Evolutionary conservation across 2,888 invertebrate species (phyloP), one percentile per base, ranked within the genome.

Genomic region (Siphonodentalium dalli): DNA sequence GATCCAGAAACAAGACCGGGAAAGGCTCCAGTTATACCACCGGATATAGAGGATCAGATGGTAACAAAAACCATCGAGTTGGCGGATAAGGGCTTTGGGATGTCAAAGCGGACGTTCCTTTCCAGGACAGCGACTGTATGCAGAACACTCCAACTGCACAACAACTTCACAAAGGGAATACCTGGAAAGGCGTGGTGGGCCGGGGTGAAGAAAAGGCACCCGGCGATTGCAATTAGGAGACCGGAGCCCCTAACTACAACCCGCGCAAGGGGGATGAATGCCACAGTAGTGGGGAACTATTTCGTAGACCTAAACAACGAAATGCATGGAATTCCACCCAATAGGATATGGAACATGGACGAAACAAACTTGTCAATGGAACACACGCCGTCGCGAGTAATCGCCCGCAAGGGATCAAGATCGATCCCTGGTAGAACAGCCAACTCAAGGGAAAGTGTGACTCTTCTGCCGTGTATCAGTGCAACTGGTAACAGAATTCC

Each of bases 311-410:
- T 47, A 24, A 23, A 18, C 2, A 28, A 18, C 6, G 23, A n/a
- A 9, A 8, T 47, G 3, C 20, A 11, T 13, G 21, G 23, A 9
- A 23, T 47, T 2, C 29, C 28, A 23, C 39, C 38, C 3, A 13
- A 28, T 7, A n/a, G 5, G 18, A 47, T 47, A n/a, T 47, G 47
- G 47, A 47, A 47, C 29, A 38, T 38, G 38, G 38, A 47, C 24
- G 35, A 46, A 37, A 46, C 46, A 15, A 28, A 20, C 13, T 37
- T n/a, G 20, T 23, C 27, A 4, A 28, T 47, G 37, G 37, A 45
- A n/a, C 37, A 45, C 27, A 35, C 13, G 27, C 45, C 45, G 8
- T 2, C 28, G 9, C 21, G 29, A 7, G 27, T 28, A 9, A 13
- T 23, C 23, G 23, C 39, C 3, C 23, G 39, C 15, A 39, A 38